Evolutionary conservation across 2,797 vertebrate species (phyloP), one percentile per base, ranked within the genome.

Genomic region (Clarias fuscus): DNA sequence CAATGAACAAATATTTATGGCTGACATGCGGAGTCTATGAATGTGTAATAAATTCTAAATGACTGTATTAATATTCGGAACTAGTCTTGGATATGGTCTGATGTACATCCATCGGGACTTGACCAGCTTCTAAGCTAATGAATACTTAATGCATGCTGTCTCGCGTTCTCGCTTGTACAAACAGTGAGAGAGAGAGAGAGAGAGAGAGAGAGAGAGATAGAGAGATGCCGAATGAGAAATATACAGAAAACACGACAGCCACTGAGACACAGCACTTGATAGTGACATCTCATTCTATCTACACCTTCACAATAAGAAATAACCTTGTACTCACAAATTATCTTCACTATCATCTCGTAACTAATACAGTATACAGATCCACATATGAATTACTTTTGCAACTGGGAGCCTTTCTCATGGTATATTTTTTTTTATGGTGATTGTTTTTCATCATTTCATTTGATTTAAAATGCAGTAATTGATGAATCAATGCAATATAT

Each of bases 111-210:
- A 80, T 2, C 11, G 77, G 77, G 83, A 90, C 82, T 72, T 67
- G 85, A 85, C 67, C 59, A 78, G 86, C 81, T 84, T 84, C 84
- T 68, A 84, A 88, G 78, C 68, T 87, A 87, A 91, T 90, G 78
- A 89, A 91, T 88, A 92, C 86, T 86, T 90, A 89, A 88, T 84
- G 85, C 77, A 40, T 56, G 20, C 85, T 37, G 62, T 70, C 84
- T 88, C 75, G 84, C 58, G 82, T 65, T 58, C 72, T 79, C 77
- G 71, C 53, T 84, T 58, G 65, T 87, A 67, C 62, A 81, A 65
- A 84, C 5, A 59, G 22, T 68, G 13, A 20, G 10, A 76, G 7
- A 30, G 56, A 62, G 10, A 33, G 68, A 14, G 48, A 53, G 22
- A 81, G 13, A 15, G 6, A 84, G 7, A n/a, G 56, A 62, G 6